phyloP scores from a whole-genome alignment of 1,140 invertebrate genomes.

The Sitobion miscanthi region DNA sequence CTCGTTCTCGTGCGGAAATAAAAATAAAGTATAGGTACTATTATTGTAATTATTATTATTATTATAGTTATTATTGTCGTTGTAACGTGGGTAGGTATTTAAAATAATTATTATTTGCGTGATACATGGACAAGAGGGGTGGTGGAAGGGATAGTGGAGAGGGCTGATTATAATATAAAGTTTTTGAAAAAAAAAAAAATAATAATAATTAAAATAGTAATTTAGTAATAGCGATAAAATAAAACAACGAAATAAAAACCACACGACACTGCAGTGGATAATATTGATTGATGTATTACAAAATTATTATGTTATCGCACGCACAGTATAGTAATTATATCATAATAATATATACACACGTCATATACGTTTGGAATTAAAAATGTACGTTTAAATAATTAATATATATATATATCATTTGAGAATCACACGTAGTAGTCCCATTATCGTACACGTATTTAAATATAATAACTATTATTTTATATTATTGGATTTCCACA shows the following conservation, averaged over 20 bases:
- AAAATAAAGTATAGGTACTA: not conserved
- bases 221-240: slow-evolving; percentile 7
- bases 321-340: not conserved
- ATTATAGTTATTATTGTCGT: not conserved
- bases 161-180: not conserved
- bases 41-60: not conserved
- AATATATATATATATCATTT: not conserved
- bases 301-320: not conserved
- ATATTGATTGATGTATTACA: not conserved
- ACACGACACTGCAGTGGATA: not conserved
- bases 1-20: too few relatives aligned
- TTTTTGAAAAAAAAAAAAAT: not conserved
- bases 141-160: not conserved
- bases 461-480: not conserved
- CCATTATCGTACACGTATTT: not conserved
- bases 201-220: slow-evolving; percentile 22
- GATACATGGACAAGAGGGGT: not conserved
- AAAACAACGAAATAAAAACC: slow-evolving; percentile 47
- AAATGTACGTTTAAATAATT: slow-evolving; percentile 22
- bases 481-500: slow-evolving; percentile 11
- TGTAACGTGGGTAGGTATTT: not conserved
- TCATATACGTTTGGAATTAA: not conserved
- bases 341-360: not conserved
- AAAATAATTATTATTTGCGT: not conserved
- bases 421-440: slow-evolving; percentile 27